Percentiles rank a stretch among this genome's conserved stretches.
These are phyloP conservation scores for Sarcophaga subvicina DNA, from an alignment of 2,888 invertebrate species.

Conservation along the genomic window DNA sequence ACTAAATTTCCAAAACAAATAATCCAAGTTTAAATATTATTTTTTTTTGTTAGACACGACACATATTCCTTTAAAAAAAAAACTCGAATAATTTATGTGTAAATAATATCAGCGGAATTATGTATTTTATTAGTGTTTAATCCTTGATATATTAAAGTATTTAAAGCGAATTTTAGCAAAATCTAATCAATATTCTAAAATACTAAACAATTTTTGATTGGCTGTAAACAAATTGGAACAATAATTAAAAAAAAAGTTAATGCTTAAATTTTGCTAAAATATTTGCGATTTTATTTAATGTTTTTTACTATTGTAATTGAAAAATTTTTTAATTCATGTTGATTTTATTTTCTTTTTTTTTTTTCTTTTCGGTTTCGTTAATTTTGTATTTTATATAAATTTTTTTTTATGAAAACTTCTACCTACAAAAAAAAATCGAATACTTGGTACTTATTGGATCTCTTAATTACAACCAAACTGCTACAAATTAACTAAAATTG, in stretches of 20 bases:
- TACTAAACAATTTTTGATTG: slow-evolving; percentile 12
- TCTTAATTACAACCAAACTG: slow-evolving; percentile 54
- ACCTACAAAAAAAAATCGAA: slow-evolving; percentile 28
- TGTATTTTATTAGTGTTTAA: slow-evolving; percentile 22
- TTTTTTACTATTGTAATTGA: slow-evolving; percentile 55
- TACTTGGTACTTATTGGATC: slow-evolving; percentile 64
- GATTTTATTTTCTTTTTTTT: slow-evolving; percentile 66
- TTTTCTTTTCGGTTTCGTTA: slow-evolving; percentile 63
- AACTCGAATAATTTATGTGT: slow-evolving; percentile 23
- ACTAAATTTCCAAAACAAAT: slow-evolving; percentile 39
- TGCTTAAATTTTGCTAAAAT: slow-evolving; percentile 49
- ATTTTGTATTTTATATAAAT: slow-evolving; percentile 51
- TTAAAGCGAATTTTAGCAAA: slow-evolving; percentile 33
- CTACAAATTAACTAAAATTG: slow-evolving; percentile 56
- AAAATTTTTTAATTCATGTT: slow-evolving; percentile 53
- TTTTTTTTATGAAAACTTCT: slow-evolving; percentile 68
- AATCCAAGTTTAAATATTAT: background rate
- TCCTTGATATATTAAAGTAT: background rate
- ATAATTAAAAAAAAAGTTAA: slow-evolving; percentile 1
- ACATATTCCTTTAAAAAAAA: background rate
- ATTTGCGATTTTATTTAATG: slow-evolving; percentile 28
- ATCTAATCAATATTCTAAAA: slow-evolving; percentile 4
- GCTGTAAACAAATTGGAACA: background rate
- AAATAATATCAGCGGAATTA: slow-evolving; percentile 43
- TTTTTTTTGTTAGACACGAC: no score